Evolutionary conservation across 1,140 invertebrate species (phyloP), one percentile per base, ranked within the genome.

Genomic region (Palaemon carinicauda): DNA sequence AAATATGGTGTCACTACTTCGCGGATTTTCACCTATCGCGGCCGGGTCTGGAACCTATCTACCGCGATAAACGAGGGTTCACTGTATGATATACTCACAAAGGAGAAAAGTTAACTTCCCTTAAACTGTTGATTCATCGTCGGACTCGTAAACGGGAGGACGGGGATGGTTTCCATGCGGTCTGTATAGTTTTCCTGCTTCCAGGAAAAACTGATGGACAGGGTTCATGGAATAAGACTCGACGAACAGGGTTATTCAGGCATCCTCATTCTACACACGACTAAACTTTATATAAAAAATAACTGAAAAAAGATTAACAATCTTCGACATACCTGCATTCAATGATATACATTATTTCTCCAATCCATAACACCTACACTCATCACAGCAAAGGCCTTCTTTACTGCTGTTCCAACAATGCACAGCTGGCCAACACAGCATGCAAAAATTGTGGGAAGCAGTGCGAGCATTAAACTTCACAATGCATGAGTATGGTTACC

Each of bases 391-490:
- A 80, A 86, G 84, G 84, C 84, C 71, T 74, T 53, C 77, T 80
- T 86, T 41, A 73, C 77, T 86, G 84, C 77, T 53, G 31, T 79
- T 41, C 78, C 29, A 41, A 79, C 84, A 86, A 80, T 74, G 84
- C 84, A 86, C 77, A 73, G 77, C 84, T 86, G 84, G 77, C 78
- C 77, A 80, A 86, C 80, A 80, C 84, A 86, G 84, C 65, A 77
- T 86, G 84, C 84, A 79, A 69, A 3, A 3, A 73, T 73, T 54
- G 50, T 71, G 56, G 33, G 50, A 24, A 19, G 73, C n/a, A 80
- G 77, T 71, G 52, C 19, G 77, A 80, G 75, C 51, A 17, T 29
- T 31, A 17, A 17, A 56, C 33, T 27, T n/a, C 50, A 33, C 17
- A 52, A 27, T 31, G 21, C 24, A 52, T 29, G 50, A 54, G 50